Evolutionary conservation across 2,797 vertebrate species (phyloP).

Genomic region (Myripristis jacobus): DNA sequence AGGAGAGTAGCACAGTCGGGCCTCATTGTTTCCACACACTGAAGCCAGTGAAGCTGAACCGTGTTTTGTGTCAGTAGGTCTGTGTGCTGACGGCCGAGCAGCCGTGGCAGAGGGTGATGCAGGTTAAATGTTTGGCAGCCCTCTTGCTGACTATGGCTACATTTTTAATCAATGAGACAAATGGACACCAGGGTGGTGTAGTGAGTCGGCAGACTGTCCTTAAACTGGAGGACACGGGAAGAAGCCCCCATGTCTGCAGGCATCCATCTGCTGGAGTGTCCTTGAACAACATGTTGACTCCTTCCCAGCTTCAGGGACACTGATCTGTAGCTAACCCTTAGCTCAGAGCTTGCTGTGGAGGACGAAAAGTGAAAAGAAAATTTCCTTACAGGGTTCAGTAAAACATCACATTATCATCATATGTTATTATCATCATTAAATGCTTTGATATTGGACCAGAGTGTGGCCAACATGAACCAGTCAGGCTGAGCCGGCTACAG

Average conservation of each 20-base stretch:
- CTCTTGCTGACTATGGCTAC: background rate
- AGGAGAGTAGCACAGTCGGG: slow-evolving; percentile 14
- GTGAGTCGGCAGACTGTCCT: background rate
- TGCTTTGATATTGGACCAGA: too few relatives aligned
- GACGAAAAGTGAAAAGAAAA: too few relatives aligned
- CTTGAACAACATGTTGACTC: background rate
- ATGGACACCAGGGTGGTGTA: background rate
- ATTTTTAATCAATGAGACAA: slow-evolving; percentile 1
- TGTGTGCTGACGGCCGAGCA: slow-evolving; percentile 3
- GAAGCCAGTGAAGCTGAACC: slow-evolving; percentile 14
- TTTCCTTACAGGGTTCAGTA: background rate
- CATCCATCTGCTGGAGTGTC: background rate
- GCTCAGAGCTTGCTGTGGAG: too few relatives aligned
- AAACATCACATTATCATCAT: background rate
- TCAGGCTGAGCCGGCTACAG: too few relatives aligned
- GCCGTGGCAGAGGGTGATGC: background rate
- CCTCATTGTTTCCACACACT: slow-evolving; percentile 44
- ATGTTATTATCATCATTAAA: too few relatives aligned
- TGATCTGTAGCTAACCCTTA: too few relatives aligned
- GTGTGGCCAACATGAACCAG: too few relatives aligned
- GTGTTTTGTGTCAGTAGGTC: background rate
- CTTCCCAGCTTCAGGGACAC: background rate
- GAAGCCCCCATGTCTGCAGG: slow-evolving; percentile 1
- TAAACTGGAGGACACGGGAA: slow-evolving; percentile 1
- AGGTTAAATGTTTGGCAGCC: background rate